Conservation (phyloP, 64 coral and sea anemone species). For the Stylophora pistillata region DNA sequence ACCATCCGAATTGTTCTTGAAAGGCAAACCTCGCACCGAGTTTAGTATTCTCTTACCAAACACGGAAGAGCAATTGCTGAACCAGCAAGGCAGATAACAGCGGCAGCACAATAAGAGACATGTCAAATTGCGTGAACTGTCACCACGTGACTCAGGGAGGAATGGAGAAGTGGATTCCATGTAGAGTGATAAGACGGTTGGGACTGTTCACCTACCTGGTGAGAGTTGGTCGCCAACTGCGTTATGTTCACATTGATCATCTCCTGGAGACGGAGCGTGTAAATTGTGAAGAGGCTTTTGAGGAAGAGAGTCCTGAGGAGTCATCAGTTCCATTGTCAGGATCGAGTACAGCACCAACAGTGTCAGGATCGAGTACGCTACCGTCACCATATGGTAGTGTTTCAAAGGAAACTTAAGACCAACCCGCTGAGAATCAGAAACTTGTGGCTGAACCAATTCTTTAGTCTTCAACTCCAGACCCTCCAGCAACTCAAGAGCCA, state of each 20-base stretch:
- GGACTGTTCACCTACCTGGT: slow-evolving; percentile 45
- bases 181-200: slow-evolving; percentile 9
- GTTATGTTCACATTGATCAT: slow-evolving; percentile 54
- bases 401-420: too few species aligned
- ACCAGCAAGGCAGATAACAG: slow-evolving; percentile 33
- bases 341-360: too few species aligned
- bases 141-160: background rate
- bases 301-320: background rate
- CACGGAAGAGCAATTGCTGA: background rate
- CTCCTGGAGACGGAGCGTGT: background rate
- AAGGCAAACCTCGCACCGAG: slow-evolving; percentile 36
- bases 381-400: background rate
- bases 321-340: background rate
- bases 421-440: too few species aligned
- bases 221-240: slow-evolving; percentile 27
- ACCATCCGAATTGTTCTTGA: slow-evolving; percentile 56
- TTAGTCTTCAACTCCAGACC: too few species aligned
- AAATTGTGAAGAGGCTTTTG: background rate
- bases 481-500: too few species aligned
- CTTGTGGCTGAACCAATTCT: too few species aligned
- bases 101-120: slow-evolving; percentile 6
- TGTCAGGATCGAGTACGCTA: background rate
- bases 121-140: slow-evolving; percentile 26
- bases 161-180: slow-evolving; percentile 31
- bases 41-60: slow-evolving; percentile 14